phyloP scores from a whole-genome alignment of 2,797 vertebrate genomes.

The Helicolenus hilgendorfi region DNA sequence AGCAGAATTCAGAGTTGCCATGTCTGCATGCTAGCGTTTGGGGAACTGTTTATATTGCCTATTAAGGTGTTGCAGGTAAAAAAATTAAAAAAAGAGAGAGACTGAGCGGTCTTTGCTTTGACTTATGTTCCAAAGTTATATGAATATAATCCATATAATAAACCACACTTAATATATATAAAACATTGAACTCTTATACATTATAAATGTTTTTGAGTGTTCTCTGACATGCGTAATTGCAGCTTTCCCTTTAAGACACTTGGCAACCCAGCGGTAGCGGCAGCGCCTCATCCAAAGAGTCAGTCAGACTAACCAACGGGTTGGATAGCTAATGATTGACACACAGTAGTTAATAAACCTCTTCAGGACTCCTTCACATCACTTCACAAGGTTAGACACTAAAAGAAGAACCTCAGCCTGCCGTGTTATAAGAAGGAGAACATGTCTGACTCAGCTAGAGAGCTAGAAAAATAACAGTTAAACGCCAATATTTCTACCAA shows the following conservation, averaged over 20 bases:
- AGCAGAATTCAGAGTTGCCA: slow-evolving; percentile 22
- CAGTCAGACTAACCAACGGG: background rate
- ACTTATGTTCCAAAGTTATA: background rate
- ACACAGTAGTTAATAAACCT: slow-evolving; percentile 27
- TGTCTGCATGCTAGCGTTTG: background rate
- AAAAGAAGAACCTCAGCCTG: background rate
- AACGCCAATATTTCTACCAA: background rate
- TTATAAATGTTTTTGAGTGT: background rate
- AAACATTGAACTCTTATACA: background rate
- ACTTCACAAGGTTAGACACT: slow-evolving; percentile 63
- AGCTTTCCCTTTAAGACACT: background rate
- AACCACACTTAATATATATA: background rate
- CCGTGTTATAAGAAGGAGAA: accelerated
- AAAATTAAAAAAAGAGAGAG: background rate
- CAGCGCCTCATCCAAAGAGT: accelerated
- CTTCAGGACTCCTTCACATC: slow-evolving; percentile 16
- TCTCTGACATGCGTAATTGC: background rate
- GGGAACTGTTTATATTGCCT: background rate
- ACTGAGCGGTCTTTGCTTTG: background rate
- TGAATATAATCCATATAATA: background rate
- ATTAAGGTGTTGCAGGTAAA: background rate
- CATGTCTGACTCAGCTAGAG: too few relatives aligned
- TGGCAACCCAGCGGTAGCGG: slow-evolving; percentile 16
- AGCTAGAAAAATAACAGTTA: background rate
- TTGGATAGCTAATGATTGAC: slow-evolving; percentile 58